Percentiles rank a stretch among this genome's conserved stretches.
Conservation (phyloP, 2,888 invertebrate species). For the Bruchidius siliquastri region DNA sequence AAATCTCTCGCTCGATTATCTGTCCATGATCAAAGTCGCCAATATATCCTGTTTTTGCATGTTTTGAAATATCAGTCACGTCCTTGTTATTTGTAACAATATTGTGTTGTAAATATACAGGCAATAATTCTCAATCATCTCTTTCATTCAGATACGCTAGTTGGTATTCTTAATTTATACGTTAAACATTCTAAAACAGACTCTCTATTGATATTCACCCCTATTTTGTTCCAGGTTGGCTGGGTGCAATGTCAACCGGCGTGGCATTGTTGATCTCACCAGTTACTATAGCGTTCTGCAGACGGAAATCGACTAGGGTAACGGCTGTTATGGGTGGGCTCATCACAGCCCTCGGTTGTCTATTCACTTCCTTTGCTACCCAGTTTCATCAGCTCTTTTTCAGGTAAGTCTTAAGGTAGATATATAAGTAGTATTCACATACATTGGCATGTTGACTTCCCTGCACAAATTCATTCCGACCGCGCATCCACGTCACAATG, state of each 20-base stretch:
- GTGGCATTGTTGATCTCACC: conserved; percentile 78
- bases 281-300: conserved; percentile 77
- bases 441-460: too few species aligned
- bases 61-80: too few species aligned
- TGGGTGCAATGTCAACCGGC: conserved; percentile 75
- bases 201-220: background rate
- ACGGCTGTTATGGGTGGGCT: conserved; percentile 84
- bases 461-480: too few species aligned
- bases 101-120: background rate
- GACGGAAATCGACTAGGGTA: conserved; percentile 80
- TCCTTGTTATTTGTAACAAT: too few species aligned
- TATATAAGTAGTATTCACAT: too few species aligned
- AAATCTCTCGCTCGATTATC: too few species aligned
- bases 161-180: background rate
- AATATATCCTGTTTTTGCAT: too few species aligned
- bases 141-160: background rate
- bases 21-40: too few species aligned
- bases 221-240: conserved; percentile 65
- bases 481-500: too few species aligned
- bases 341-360: conserved; percentile 78
- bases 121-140: background rate
- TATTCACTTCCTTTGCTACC: conserved; percentile 85
- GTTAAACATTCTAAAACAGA: background rate
- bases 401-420: conserved; percentile 60
- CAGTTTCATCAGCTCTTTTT: conserved; percentile 87